Evolutionary conservation across 2,113 vertebrate genomes (phyloP).

Genomic region (Bos indicus): DNA sequence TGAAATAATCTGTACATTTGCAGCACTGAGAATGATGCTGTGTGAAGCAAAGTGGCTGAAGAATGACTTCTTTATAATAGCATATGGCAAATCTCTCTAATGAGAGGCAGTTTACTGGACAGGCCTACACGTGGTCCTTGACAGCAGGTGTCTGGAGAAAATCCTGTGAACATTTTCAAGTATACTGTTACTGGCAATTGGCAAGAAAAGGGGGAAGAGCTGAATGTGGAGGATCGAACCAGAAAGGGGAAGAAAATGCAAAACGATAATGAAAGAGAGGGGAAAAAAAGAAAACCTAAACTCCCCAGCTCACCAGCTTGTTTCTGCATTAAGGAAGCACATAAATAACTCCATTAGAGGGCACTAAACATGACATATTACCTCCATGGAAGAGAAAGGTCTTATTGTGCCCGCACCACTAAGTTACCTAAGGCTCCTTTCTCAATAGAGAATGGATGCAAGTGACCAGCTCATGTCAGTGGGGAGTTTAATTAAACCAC

Average conservation of each 20-base stretch:
- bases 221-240: neutral
- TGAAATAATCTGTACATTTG: constrained; percentile 29
- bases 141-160: constrained; percentile 62
- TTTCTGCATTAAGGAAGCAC: constrained; percentile 34
- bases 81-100: constrained; percentile 48
- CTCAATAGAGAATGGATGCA: constrained; percentile 47
- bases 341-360: constrained; percentile 19
- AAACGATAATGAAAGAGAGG: constrained; percentile 39
- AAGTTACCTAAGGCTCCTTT: constrained; percentile 38
- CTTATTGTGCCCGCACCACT: constrained; percentile 35
- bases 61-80: constrained; percentile 58
- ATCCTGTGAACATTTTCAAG: constrained; percentile 27
- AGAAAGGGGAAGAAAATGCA: constrained; percentile 44
- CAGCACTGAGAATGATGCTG: neutral
- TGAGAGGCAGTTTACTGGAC: constrained; percentile 24
- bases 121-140: neutral
- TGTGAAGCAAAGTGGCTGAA: constrained; percentile 24
- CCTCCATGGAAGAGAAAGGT: constrained; percentile 34
- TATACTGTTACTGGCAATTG: constrained; percentile 22
- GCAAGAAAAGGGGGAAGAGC: constrained; percentile 34
- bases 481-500: constrained; percentile 63
- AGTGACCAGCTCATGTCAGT: constrained; percentile 39
- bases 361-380: constrained; percentile 38
- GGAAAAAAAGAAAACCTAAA: neutral
- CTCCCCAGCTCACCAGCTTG: neutral